Conservation (phyloP, 2,888 invertebrate genomes). For the Stomorhina lunata region DNA sequence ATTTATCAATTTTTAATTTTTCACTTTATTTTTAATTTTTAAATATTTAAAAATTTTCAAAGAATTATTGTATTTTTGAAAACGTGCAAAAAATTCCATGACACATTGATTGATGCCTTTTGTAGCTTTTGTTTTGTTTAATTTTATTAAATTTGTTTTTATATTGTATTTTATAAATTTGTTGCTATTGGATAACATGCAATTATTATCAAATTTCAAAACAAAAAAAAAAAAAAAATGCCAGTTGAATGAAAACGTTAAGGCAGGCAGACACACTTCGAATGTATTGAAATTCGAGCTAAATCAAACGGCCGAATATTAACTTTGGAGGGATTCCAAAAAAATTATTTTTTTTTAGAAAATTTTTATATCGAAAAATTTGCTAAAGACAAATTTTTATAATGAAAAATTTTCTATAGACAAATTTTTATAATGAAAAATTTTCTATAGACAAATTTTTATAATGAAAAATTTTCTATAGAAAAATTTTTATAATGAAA, state of each 20-base stretch:
- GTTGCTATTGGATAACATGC: conserved; percentile 7
- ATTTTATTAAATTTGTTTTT: not conserved
- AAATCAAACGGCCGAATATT: not conserved
- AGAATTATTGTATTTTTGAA: not conserved
- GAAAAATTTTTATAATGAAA: too few relatives aligned
- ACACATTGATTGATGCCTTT: conserved; percentile 23
- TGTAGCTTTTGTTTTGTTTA: not conserved
- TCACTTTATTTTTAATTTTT: too few relatives aligned
- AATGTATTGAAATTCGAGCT: not conserved
- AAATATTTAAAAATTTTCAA: too few relatives aligned
- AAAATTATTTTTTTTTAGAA: too few relatives aligned
- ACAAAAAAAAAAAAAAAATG: not conserved
- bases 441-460: too few relatives aligned
- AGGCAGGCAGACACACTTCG: not conserved
- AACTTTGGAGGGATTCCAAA: too few relatives aligned
- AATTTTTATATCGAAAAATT: too few relatives aligned
- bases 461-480: too few relatives aligned
- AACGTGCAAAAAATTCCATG: conserved; percentile 15
- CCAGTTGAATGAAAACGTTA: not conserved
- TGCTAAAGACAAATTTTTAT: not conserved
- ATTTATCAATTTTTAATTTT: too few relatives aligned
- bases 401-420: too few relatives aligned
- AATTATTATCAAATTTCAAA: conserved; percentile 25
- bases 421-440: too few relatives aligned
- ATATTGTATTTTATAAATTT: not conserved